Evolutionary conservation across 2,113 vertebrate genomes (phyloP).

Genomic region (Cochlearius cochlearius): DNA sequence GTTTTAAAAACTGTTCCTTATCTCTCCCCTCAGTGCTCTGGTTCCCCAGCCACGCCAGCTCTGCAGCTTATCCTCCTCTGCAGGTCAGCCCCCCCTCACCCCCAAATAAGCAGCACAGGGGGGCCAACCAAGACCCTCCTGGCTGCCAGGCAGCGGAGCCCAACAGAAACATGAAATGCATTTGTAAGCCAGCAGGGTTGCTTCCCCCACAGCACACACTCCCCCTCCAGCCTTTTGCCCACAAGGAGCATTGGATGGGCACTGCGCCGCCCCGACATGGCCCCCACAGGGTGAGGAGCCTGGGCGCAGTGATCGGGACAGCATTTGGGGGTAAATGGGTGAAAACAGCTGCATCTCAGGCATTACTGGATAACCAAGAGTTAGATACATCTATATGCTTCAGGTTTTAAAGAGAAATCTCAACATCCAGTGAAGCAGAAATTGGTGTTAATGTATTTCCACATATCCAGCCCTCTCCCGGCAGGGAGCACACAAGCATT

Average conservation of each 20-base stretch:
- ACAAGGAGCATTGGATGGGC: accelerated
- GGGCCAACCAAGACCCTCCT: too few species aligned
- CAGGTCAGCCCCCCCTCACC: background rate
- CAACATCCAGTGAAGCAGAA: background rate
- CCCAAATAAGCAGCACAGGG: background rate
- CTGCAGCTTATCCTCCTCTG: too few species aligned
- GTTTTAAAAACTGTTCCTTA: background rate
- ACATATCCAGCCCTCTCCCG: background rate
- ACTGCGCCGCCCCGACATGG: accelerated
- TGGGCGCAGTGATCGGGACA: accelerated
- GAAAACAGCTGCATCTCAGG: background rate
- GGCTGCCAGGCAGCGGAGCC: background rate
- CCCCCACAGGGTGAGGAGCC: accelerated
- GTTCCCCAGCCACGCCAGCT: background rate
- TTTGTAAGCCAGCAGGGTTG: background rate
- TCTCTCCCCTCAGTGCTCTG: accelerated
- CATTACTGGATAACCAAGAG: too few species aligned
- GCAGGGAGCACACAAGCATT: background rate
- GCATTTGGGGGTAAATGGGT: accelerated
- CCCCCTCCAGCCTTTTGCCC: background rate
- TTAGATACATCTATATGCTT: too few species aligned
- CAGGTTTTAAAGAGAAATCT: background rate
- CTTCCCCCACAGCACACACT: background rate
- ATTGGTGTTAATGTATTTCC: background rate
- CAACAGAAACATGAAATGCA: background rate